These are phyloP conservation scores for Prionailurus viverrinus DNA, from an alignment of 2,113 vertebrate species.

Conservation along the genomic window DNA sequence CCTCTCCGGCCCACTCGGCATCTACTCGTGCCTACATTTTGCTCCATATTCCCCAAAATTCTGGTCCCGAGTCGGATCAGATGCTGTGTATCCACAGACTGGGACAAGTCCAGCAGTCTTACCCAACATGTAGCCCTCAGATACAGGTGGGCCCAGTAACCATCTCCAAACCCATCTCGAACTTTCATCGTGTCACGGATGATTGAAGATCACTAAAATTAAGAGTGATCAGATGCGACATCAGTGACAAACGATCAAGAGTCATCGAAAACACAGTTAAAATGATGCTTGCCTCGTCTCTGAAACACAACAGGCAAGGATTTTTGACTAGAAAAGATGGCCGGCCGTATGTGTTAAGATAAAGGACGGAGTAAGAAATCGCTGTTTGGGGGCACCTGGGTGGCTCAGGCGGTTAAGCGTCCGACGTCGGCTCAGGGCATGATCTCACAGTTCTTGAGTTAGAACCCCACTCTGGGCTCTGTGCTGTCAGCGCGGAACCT, in stretches of 20 bases:
- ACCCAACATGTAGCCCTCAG: background rate
- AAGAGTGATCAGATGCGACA: background rate
- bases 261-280: background rate
- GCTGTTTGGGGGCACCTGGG: background rate
- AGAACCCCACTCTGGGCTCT: no score
- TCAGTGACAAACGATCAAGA: background rate
- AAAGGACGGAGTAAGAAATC: slow-evolving; percentile 60
- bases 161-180: background rate
- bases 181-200: background rate
- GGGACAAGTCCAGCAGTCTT: background rate
- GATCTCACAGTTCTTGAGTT: no score
- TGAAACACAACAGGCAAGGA: background rate
- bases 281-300: background rate
- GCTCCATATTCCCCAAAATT: background rate
- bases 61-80: background rate
- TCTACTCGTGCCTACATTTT: background rate
- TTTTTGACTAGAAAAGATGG: slow-evolving; percentile 30
- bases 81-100: no score
- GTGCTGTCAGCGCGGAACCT: no score
- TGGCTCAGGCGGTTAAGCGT: no score
- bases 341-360: slow-evolving; percentile 57
- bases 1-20: background rate
- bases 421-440: no score
- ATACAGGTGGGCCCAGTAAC: background rate
- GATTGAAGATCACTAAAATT: background rate